Evolutionary conservation across 1,140 invertebrate genomes (phyloP).

Genomic region (Galleria mellonella): DNA sequence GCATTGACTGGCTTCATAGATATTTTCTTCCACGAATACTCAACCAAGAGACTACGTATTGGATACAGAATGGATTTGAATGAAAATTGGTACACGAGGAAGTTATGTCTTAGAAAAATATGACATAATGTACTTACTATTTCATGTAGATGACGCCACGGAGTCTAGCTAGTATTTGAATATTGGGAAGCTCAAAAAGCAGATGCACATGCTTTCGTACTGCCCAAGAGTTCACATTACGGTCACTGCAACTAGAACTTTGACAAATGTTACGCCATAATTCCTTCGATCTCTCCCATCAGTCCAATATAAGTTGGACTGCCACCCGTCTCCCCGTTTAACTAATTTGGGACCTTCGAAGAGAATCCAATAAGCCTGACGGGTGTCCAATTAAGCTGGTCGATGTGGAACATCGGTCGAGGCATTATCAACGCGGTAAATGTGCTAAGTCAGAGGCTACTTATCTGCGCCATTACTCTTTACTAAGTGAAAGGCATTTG

Average conservation of each 20-base stretch:
- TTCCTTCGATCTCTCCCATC: constrained; percentile 27
- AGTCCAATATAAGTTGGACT: constrained; percentile 18
- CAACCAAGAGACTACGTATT: no score
- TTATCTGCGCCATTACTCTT: constrained; percentile 42
- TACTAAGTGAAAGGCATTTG: constrained; percentile 39
- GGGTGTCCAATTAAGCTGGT: constrained; percentile 23
- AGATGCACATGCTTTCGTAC: no score
- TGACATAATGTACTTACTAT: no score
- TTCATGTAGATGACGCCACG: no score
- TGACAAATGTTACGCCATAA: constrained; percentile 44
- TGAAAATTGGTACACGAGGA: no score
- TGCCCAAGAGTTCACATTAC: constrained; percentile 16
- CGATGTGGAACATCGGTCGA: constrained; percentile 30
- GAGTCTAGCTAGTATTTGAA: no score
- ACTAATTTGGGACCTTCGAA: background rate
- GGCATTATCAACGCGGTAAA: constrained; percentile 39
- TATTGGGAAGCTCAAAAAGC: no score
- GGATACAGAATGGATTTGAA: no score
- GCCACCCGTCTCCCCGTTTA: constrained; percentile 2
- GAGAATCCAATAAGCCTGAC: background rate
- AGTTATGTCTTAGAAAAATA: no score
- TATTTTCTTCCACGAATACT: no score
- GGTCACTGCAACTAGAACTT: constrained; percentile 31
- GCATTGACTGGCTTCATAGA: no score
- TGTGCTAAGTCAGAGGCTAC: constrained; percentile 48